These are phyloP conservation scores for Scytalopus superciliaris DNA, from an alignment of 2,113 vertebrate genomes.

Conservation along the genomic window DNA sequence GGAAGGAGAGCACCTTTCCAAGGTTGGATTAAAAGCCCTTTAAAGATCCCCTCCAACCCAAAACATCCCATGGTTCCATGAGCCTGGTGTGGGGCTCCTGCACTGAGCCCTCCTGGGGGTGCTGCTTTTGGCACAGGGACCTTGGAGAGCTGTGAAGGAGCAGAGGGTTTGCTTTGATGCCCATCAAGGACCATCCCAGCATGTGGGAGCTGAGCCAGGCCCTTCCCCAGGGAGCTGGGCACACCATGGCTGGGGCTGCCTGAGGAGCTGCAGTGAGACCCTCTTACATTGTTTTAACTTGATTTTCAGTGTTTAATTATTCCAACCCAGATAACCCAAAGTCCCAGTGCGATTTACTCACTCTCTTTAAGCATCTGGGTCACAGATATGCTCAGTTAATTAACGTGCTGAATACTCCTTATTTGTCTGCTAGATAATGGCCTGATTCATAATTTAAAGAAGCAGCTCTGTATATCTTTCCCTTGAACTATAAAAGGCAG, in stretches of 20 bases:
- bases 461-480: conserved; percentile 68
- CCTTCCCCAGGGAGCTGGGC: rapidly evolving
- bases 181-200: no score
- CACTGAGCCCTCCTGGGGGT: not conserved
- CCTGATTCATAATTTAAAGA: conserved; percentile 67
- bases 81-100: not conserved
- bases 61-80: rapidly evolving
- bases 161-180: not conserved
- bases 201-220: not conserved
- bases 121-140: not conserved
- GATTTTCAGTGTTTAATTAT: conserved; percentile 21
- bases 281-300: not conserved
- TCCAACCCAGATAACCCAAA: conserved; percentile 1
- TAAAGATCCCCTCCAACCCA: rapidly evolving
- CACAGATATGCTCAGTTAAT: conserved; percentile 70
- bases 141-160: rapidly evolving
- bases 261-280: not conserved
- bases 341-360: conserved; percentile 36
- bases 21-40: not conserved
- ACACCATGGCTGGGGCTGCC: not conserved
- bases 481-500: conserved; percentile 47
- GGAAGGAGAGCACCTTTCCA: no score
- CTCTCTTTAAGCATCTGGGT: conserved; percentile 68
- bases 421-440: conserved; percentile 67
- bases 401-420: conserved; percentile 55